Evolutionary conservation across 2,888 invertebrate species (phyloP), one percentile per base, ranked within the genome.

Genomic region (Caenorhabditis macrosperma): DNA sequence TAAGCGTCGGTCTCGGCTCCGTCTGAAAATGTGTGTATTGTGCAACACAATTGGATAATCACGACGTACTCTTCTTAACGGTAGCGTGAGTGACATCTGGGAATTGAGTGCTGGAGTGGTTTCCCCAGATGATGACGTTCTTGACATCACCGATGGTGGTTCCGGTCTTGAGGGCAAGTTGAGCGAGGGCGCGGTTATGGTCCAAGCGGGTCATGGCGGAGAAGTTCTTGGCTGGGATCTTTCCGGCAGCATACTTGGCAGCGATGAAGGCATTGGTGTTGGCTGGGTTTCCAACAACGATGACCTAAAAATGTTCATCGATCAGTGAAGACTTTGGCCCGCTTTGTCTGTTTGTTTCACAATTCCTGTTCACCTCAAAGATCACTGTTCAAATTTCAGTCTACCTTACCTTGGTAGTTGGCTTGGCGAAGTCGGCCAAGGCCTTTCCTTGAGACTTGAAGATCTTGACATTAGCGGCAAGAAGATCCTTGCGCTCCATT

Each of bases 201-300:
- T 99, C 99, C 61, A 99, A 93, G 81, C 99, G 94, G 0, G 99
- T 99, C 95, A 99, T 96, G 10, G 97, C 97, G 44, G 95, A 95
- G 91, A 99, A 98, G 92, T 98, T 98, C 91, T 95, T 94, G 88
- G 94, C 94, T 20, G 98, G 97, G 90, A 99, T 97, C 24, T 95
- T 95, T 15, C 97, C 96, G 12, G 92, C 92, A 28, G 96, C 96
- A 91, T 96, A 97, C 90, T 95, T 95, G 12, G 95, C 95, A 91
- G 96, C 96, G 86, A 99, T 95, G 60, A 96, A 92, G 12, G 97
- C 97, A 92, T 99, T 99, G 3, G 99, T 99, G 91, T 99, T 99
- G 20, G 99, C 99, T 61, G 99, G 99, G 92, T 99, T 99, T 48
- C 99, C 99, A 86, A 99, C 99, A 41, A 99, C 98, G 52, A 99